Base-by-base conservation (phyloP, 2,113 vertebrate species). In the Mesocricetus auratus region DNA sequence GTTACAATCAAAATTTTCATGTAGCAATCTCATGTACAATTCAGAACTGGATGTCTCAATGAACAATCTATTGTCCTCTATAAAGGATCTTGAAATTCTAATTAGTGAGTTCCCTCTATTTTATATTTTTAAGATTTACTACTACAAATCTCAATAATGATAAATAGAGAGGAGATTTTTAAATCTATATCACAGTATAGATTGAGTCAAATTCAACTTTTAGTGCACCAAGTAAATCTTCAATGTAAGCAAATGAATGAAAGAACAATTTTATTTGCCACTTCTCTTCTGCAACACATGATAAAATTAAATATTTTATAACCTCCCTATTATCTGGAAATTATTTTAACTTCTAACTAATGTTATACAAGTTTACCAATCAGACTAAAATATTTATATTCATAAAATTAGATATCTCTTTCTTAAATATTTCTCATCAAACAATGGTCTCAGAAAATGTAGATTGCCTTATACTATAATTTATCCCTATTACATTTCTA, bases 361-460 rank as follows among this genome's bases (percentile, higher is more conserved):
- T 58, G 24, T 91, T 93, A 64, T 71, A 95, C 4, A 77, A 42
- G 8, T 86, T 95, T 45, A 91, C n/a, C 53, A 68, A 9, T 86
- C 45, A 87, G 9, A 95, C 1, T 42, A 82, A 93, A 73, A 94
- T 68, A 78, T 91, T 89, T 66, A 81, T 77, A 73, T 3, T 8
- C 45, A 89, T 5, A 68, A 78, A 89, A 36, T 50, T 88, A 74
- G 12, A 73, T 60, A 77, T 79, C 96, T 94, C 31, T 9, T 39
- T 74, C 53, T 79, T 91, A 94, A 94, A 56, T 69, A 94, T 94
- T 97, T 96, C 47, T 90, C 64, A 93, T 62, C 58, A 92, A 47
- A 39, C 4, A 82, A 53, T 50, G 88, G 36, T 64, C 93, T 82
- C 33, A 77, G 19, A 92, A 94, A 93, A 83, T 82, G 62, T 33